Base-by-base conservation (phyloP, 2,113 vertebrate species). In the Engraulis encrasicolus region DNA sequence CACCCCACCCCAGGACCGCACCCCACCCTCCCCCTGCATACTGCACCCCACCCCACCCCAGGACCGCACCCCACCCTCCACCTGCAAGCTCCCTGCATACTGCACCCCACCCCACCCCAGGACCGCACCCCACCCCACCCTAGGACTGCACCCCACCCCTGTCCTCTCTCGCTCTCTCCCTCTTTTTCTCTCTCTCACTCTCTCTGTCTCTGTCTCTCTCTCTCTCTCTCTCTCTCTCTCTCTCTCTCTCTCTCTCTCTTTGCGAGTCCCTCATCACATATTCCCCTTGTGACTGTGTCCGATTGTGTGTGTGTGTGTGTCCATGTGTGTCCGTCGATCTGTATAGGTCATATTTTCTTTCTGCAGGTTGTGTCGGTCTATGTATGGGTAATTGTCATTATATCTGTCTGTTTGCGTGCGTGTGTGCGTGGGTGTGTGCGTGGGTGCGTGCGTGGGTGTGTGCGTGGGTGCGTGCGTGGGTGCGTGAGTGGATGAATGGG, bases 101-200 rank as follows among this genome's bases (percentile, higher is more conserved):
- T n/a, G n/a, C n/a, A n/a, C n/a, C n/a, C 66, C 74, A n/a, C 37
- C 50, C 83, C 78, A 79, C 78, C 23, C 52, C 78, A 5, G 19
- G 83, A 48, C 34, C 37, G 38, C 4, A n/a, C n/a, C n/a, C 66
- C 74, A n/a, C 37, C 50, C 83, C 78, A 79, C 78, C 23, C 52
- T 66, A 5, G 19, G 83, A 48, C 34, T 48, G 38, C 4, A n/a
- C n/a, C n/a, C n/a, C n/a, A n/a, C n/a, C n/a, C n/a, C n/a, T n/a
- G n/a, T n/a, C n/a, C n/a, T n/a, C n/a, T n/a, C n/a, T n/a, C 54
- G 38, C 45, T 79, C 77, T 82, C 82, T 54, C 37, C 58, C 19
- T 23, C 71, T 78, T n/a, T n/a, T n/a, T n/a, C n/a, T 37, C 23
- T 40, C 74, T 82, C 40, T 45, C 40, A 5, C 40, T 45, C 40